Evolutionary conservation across 2,888 invertebrate species (phyloP).

Genomic region (Melipona bicolor): DNA sequence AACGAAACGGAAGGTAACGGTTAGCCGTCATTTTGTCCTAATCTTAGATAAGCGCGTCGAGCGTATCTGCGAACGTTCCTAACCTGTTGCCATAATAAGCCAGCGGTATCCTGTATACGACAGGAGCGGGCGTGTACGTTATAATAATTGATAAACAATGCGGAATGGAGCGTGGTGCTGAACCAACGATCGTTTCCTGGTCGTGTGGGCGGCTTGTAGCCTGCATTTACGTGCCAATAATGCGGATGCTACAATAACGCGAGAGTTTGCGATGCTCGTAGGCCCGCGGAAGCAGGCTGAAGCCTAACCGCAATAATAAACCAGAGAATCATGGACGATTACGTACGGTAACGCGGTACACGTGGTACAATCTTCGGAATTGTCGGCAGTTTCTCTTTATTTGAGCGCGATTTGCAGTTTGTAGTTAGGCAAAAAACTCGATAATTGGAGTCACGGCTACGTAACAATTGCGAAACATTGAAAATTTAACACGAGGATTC

Average conservation of each 20-base stretch:
- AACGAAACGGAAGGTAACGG: not conserved
- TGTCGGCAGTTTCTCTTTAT: slow-evolving; percentile 41
- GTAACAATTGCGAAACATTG: not conserved
- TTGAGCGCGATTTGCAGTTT: slow-evolving; percentile 6
- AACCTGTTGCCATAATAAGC: slow-evolving; percentile 37
- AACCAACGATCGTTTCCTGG: slow-evolving; percentile 68
- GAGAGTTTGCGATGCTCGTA: slow-evolving; percentile 51
- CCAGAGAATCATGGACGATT: slow-evolving; percentile 41
- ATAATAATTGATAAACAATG: slow-evolving; percentile 76
- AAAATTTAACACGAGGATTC: not conserved
- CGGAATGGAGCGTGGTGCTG: slow-evolving; percentile 65
- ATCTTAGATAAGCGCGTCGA: slow-evolving; percentile 20
- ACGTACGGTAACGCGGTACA: slow-evolving; percentile 35
- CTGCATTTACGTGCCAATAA: slow-evolving; percentile 63
- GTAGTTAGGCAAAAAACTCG: not conserved
- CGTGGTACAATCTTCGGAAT: slow-evolving; percentile 32
- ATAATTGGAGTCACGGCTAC: not conserved
- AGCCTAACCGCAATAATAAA: slow-evolving; percentile 60
- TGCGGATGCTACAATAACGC: slow-evolving; percentile 62
- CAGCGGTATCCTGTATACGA: slow-evolving; percentile 41
- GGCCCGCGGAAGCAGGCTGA: slow-evolving; percentile 55
- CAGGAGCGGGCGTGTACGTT: slow-evolving; percentile 58
- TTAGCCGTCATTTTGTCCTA: slow-evolving; percentile 16
- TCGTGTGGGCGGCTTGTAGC: slow-evolving; percentile 71
- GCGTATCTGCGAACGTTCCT: slow-evolving; percentile 5